Base-by-base conservation (phyloP, 1,140 invertebrate genomes). In the Cyclargus thomasi region DNA sequence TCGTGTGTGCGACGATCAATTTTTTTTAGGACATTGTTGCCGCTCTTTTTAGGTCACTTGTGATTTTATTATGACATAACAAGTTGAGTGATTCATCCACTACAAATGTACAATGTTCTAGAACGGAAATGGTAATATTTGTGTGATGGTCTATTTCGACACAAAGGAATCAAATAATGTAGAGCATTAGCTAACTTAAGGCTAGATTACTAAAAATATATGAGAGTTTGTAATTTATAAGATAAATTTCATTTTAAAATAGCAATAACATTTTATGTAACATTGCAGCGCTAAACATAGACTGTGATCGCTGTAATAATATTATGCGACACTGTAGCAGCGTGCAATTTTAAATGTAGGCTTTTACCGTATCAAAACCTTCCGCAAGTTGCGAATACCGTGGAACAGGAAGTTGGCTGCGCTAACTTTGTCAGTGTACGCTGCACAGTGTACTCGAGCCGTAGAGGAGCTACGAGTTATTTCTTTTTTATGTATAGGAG, bases 1-100 rank as follows among this genome's bases (percentile, higher is more conserved):
- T 57, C 64, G 20, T 21, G 23, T 59, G 17, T 35, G 29, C n/a
- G 10, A 64, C 14, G 23, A 39, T 20, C 17, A 39, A 39, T 64
- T 64, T 64, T 47, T 64, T 64, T 64, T 64, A 21, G 18, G 55
- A 21, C 18, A 55, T 59, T 47, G 39, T 47, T 14, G 55, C 7
- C 53, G 17, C 55, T 7, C 39, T 59, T 59, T 59, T 59, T 59
- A 21, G 55, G 55, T 11, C 55, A 21, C 53, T 47, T 14, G 39
- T 47, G 39, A 47, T 47, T 14, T 14, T 47, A 47, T 47, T 16
- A 47, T 47, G 39, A 47, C 39, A 14, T 47, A 47, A 47, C 39
- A 0, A 14, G 0, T 47, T 14, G 10, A 3, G 8, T 47, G 39
- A 47, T 16, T 47, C 39, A 47, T 16, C 11, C 39, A 47, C 10